Percentiles rank a stretch among this genome's conserved stretches.
These are phyloP conservation scores for Rhamnusium bicolor DNA, from an alignment of 2,888 invertebrate genomes.

Conservation along the genomic window DNA sequence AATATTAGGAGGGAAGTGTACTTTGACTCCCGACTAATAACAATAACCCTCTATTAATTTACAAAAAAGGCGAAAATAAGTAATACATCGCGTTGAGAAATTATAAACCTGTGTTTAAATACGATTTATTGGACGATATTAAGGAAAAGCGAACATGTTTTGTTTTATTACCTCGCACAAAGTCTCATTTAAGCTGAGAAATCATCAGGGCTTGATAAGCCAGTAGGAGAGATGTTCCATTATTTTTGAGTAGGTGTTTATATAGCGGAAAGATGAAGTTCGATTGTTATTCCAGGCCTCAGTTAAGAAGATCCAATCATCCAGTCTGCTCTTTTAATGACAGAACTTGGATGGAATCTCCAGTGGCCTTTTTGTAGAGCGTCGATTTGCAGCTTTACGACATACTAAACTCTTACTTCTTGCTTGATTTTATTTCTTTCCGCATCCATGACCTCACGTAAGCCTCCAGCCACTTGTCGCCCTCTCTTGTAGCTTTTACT, in stretches of 20 bases:
- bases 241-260: slow-evolving; percentile 61
- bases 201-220: slow-evolving; percentile 39
- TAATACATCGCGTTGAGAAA: not conserved
- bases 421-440: slow-evolving; percentile 61
- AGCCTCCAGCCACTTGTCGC: slow-evolving; percentile 57
- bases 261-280: slow-evolving; percentile 60
- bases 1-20: too few relatives aligned
- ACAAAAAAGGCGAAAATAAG: not conserved
- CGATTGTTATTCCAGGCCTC: slow-evolving; percentile 63
- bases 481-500: slow-evolving; percentile 46
- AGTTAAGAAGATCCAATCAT: slow-evolving; percentile 65
- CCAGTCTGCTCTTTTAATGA: slow-evolving; percentile 65
- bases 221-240: slow-evolving; percentile 49
- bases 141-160: slow-evolving; percentile 15
- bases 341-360: slow-evolving; percentile 64
- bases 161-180: slow-evolving; percentile 24
- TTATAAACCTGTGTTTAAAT: not conserved
- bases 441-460: slow-evolving; percentile 64
- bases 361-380: slow-evolving; percentile 61
- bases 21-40: too few relatives aligned
- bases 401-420: slow-evolving; percentile 59
- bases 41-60: too few relatives aligned
- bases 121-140: not conserved
- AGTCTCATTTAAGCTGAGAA: slow-evolving; percentile 26
- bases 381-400: slow-evolving; percentile 64